Percentiles rank a stretch among this genome's conserved stretches.
phyloP scores from a whole-genome alignment of 2,888 invertebrate species.

The Deilephila elpenor region DNA sequence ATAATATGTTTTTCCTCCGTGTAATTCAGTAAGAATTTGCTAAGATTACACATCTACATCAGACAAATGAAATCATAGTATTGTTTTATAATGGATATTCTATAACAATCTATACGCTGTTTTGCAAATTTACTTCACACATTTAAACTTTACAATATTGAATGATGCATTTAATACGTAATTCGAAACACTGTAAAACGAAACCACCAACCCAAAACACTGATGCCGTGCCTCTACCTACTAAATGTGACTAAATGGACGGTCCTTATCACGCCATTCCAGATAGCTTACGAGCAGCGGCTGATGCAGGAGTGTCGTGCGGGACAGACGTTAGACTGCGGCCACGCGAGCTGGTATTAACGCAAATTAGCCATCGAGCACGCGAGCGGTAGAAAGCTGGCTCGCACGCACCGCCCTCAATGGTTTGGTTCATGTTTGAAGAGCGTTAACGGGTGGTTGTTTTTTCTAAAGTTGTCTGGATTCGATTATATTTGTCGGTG shows the following conservation, averaged over 20 bases:
- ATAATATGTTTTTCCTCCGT: too few species aligned
- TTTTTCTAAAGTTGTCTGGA: background rate
- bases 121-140: too few species aligned
- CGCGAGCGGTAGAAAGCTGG: constrained; percentile 70
- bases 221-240: background rate
- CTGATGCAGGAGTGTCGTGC: constrained; percentile 22
- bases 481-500: too few species aligned
- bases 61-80: too few species aligned
- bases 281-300: background rate
- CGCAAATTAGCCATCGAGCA: constrained; percentile 60
- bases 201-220: background rate
- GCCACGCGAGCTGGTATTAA: constrained; percentile 58
- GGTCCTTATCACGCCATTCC: background rate
- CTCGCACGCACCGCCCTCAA: constrained; percentile 21
- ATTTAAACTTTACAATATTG: too few species aligned
- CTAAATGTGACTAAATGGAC: background rate
- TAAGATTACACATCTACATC: too few species aligned
- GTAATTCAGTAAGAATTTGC: too few species aligned
- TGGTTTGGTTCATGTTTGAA: constrained; percentile 13
- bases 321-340: constrained; percentile 18
- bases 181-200: background rate
- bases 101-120: too few species aligned
- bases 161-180: too few species aligned
- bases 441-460: background rate
- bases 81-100: too few species aligned